phyloP scores from a whole-genome alignment of 2,797 vertebrate genomes.

The Schizopygopsis malacanthus region DNA sequence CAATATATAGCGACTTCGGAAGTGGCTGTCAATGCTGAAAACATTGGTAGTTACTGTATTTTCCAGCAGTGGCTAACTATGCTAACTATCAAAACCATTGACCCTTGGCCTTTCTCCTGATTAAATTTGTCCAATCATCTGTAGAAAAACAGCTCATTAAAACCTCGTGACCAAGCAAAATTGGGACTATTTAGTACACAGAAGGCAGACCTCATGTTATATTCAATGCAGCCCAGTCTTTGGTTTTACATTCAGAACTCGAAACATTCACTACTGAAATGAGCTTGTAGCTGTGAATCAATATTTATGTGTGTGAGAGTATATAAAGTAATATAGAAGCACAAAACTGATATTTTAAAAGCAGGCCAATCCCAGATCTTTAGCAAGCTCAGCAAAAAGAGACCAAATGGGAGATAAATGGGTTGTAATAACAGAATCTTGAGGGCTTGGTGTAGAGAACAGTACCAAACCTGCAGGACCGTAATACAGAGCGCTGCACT shows the following conservation, averaged over 20 bases:
- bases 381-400: neutral
- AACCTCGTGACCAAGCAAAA: neutral
- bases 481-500: neutral
- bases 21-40: neutral
- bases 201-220: neutral
- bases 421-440: conserved; percentile 41
- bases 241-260: neutral
- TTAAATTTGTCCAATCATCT: neutral
- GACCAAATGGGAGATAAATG: conserved; percentile 3
- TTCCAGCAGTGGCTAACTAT: neutral
- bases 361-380: neutral
- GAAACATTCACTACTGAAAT: neutral
- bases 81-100: neutral
- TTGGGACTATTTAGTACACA: neutral
- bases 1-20: neutral
- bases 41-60: neutral
- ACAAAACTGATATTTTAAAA: neutral
- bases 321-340: neutral
- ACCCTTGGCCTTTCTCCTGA: neutral
- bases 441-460: conserved; percentile 3
- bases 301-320: neutral
- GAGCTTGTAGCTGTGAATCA: neutral
- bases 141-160: neutral
- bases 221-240: neutral
- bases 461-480: neutral